Conservation (phyloP, 30 jellyfish, hydroid and myxozoan species). For the Nemopilema nomurai region DNA sequence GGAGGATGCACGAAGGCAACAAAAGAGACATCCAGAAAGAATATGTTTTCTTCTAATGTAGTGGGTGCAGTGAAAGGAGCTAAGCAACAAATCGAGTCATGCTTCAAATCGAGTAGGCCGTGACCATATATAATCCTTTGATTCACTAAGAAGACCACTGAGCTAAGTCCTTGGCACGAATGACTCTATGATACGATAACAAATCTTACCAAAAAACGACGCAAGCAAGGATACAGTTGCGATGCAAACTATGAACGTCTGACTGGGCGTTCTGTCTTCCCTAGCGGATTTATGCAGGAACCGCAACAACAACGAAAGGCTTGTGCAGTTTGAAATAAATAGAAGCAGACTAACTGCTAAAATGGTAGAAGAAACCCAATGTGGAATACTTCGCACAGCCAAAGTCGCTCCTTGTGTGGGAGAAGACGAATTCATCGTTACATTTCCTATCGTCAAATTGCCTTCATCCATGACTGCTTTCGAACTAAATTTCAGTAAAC, state of each 20-base stretch:
- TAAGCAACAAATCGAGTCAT: no score
- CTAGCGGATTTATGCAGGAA: neutral
- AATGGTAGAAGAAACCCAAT: neutral
- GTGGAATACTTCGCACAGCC: constrained; percentile 4
- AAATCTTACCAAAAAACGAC: constrained; percentile 30
- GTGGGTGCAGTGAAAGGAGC: no score
- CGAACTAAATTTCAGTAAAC: neutral
- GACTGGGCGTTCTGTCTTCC: constrained; percentile 23
- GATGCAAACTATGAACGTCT: constrained; percentile 9
- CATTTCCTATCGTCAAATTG: no score
- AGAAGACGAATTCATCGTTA: neutral
- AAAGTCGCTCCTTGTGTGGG: no score
- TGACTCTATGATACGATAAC: neutral
- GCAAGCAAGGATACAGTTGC: constrained; percentile 25
- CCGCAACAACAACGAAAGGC: constrained; percentile 9
- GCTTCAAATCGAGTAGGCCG: no score
- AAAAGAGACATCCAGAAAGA: no score
- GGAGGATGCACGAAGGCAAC: no score
- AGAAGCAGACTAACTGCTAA: neutral
- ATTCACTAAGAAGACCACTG: neutral
- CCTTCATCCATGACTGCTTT: neutral
- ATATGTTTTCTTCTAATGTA: no score
- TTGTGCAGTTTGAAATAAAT: neutral
- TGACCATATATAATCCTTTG: neutral
- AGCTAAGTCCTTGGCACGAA: no score